Evolutionary conservation across 2,797 vertebrate species (phyloP).

Genomic region (Platyrinchus mystaceus): DNA sequence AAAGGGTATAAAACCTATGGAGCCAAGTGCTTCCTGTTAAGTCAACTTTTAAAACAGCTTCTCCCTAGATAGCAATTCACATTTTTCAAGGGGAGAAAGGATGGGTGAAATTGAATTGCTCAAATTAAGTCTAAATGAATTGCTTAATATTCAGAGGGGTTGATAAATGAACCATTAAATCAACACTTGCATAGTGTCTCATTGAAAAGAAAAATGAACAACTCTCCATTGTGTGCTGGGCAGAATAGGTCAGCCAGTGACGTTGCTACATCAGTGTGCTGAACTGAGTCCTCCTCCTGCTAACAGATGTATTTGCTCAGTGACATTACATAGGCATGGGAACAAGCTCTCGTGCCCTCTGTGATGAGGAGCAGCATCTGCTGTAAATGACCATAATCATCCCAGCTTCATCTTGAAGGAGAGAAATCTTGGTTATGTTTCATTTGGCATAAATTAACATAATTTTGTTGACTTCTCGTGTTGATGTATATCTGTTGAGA

Average conservation of each 20-base stretch:
- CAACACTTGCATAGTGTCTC: conserved; percentile 41
- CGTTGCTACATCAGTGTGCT: not conserved
- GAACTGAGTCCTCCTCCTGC: not conserved
- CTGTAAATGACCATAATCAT: not conserved
- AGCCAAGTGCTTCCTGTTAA: not conserved
- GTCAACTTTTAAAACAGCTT: conserved; percentile 16
- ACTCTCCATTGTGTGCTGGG: not conserved
- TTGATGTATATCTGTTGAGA: not conserved
- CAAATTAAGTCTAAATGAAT: conserved; percentile 58
- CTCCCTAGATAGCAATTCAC: not conserved
- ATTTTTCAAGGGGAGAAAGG: conserved; percentile 23
- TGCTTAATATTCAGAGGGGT: conserved; percentile 49
- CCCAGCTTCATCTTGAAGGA: not conserved
- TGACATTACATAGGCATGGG: not conserved
- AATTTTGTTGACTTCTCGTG: not conserved
- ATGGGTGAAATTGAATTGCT: conserved; percentile 43
- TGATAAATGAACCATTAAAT: conserved; percentile 62
- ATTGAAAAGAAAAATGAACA: conserved; percentile 46
- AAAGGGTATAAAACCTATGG: not conserved
- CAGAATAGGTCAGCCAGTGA: not conserved
- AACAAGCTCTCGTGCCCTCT: not conserved
- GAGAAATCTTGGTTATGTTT: not conserved
- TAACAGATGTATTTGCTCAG: not conserved
- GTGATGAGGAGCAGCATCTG: not conserved
- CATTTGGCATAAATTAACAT: not conserved